Conservation (phyloP, 2,888 invertebrate genomes). For the Drosophila mimica region DNA sequence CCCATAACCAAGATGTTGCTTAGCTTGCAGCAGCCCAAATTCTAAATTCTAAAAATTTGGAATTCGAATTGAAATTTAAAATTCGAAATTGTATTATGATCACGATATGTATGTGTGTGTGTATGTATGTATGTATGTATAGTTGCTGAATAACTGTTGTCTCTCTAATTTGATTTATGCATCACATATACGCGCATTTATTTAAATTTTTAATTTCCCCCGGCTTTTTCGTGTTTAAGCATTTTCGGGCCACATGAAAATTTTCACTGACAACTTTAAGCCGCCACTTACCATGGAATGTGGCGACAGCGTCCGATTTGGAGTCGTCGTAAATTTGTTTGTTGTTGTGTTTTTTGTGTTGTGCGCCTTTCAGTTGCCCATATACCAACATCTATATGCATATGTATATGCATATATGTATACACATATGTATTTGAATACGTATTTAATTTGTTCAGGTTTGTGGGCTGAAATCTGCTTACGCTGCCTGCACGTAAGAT, state of each 20-base stretch:
- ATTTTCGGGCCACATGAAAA: constrained; percentile 59
- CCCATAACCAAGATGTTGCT: too few species aligned
- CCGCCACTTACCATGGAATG: constrained; percentile 63
- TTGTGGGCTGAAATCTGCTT: constrained; percentile 24
- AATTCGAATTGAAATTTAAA: background rate
- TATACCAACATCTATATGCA: constrained; percentile 6
- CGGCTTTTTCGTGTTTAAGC: constrained; percentile 68
- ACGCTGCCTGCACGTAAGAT: constrained; percentile 16
- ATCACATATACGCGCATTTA: constrained; percentile 15
- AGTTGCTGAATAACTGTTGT: constrained; percentile 12
- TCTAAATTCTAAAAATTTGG: background rate
- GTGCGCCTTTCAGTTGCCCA: constrained; percentile 29
- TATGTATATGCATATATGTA: constrained; percentile 1
- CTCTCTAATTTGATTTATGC: constrained; percentile 20
- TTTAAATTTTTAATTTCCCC: constrained; percentile 67
- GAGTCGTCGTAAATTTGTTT: constrained; percentile 47
- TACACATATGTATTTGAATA: constrained; percentile 3
- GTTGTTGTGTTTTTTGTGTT: constrained; percentile 7
- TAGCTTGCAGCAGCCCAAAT: background rate
- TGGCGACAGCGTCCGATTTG: constrained; percentile 63
- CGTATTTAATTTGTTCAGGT: constrained; percentile 44
- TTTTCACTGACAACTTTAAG: constrained; percentile 67
- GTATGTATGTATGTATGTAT: background rate
- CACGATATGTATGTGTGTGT: background rate
- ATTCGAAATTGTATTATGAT: background rate